These are phyloP conservation scores for Antechinus stuartii DNA, from an alignment of 2,113 vertebrate genomes.

Conservation along the genomic window DNA sequence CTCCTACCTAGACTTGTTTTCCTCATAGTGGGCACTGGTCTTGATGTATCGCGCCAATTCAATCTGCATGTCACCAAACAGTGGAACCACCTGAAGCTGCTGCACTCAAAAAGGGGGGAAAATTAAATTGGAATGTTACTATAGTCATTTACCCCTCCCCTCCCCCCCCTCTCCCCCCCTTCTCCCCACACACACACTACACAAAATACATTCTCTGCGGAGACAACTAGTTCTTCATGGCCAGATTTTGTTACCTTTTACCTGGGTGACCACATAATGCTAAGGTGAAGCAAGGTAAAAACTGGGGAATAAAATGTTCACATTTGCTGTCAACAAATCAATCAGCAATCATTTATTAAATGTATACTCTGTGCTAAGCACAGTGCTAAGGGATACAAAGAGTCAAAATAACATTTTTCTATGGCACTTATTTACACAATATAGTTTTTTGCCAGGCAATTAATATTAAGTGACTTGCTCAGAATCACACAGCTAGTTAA, in stretches of 20 bases:
- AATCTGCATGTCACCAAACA: conserved; percentile 99
- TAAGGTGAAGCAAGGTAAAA: neutral
- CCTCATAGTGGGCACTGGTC: conserved; percentile 98
- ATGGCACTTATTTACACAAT: neutral
- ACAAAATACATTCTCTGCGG: neutral
- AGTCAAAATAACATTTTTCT: neutral
- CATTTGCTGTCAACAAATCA: neutral
- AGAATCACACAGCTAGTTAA: too few species aligned
- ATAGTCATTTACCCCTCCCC: neutral
- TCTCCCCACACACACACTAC: neutral
- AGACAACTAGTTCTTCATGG: neutral
- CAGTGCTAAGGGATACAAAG: neutral
- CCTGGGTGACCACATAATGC: neutral
- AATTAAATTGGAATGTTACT: conserved; percentile 38
- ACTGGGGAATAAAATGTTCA: neutral
- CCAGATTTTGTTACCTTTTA: neutral
- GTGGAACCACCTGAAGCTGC: conserved; percentile 97
- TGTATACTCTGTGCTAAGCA: neutral
- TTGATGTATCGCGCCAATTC: conserved; percentile 98
- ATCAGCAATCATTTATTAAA: neutral
- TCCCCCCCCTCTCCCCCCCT: too few species aligned
- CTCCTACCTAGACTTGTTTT: conserved; percentile 97
- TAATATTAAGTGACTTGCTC: too few species aligned
- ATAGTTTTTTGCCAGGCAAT: too few species aligned
- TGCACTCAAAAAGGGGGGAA: conserved; percentile 76